phyloP scores from a whole-genome alignment of 2,888 invertebrate species.

The Alitta virens region DNA sequence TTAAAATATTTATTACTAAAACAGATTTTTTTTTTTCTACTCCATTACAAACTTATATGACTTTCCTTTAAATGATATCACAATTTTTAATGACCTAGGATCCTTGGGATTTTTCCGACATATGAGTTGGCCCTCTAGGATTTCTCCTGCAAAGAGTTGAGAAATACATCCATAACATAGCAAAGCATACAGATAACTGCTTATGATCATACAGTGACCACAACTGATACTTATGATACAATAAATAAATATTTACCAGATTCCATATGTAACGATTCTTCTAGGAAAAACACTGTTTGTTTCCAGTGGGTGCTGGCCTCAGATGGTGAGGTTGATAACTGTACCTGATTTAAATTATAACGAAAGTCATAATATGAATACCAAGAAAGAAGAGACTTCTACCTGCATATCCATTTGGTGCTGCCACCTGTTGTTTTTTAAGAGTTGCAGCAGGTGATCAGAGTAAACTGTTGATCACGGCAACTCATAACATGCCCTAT shows the following conservation, averaged over 20 bases:
- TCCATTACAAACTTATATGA: conserved; percentile 20
- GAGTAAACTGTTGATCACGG: too few species aligned
- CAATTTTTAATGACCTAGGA: conserved; percentile 39
- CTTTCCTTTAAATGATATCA: conserved; percentile 16
- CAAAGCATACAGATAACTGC: not conserved
- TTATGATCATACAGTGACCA: not conserved
- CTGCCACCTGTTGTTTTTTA: too few species aligned
- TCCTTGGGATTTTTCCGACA: conserved; percentile 74
- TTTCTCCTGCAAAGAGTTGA: conserved; percentile 60
- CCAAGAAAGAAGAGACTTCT: too few species aligned
- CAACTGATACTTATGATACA: too few species aligned
- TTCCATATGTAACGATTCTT: conserved; percentile 63
- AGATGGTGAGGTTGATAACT: conserved; percentile 63
- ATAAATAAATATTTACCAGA: conserved; percentile 40
- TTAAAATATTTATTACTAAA: too few species aligned
- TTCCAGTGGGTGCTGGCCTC: conserved; percentile 70
- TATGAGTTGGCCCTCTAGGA: conserved; percentile 68
- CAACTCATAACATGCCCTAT: too few species aligned
- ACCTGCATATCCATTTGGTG: too few species aligned
- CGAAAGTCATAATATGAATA: too few species aligned
- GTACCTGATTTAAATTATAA: conserved; percentile 31
- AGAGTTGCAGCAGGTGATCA: not conserved
- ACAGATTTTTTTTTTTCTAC: not conserved
- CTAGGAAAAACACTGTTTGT: conserved; percentile 72
- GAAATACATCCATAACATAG: not conserved